Percentiles rank a stretch among this genome's conserved stretches.
phyloP scores from a whole-genome alignment of 2,888 invertebrate genomes.

The Xanthorhoe designata region DNA sequence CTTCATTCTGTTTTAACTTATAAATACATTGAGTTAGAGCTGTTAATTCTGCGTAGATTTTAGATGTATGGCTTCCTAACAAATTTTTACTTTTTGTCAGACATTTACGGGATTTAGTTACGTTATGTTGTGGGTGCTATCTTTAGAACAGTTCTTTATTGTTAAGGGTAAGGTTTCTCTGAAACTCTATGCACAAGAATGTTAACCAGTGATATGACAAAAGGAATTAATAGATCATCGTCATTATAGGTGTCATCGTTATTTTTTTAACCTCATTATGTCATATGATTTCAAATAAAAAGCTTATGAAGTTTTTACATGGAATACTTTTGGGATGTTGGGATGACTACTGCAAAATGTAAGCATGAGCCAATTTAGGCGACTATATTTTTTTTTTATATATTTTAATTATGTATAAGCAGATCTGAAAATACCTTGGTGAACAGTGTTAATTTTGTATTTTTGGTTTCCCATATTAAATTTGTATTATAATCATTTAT shows the following conservation, averaged over 20 bases:
- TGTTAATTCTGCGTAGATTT: constrained; percentile 28
- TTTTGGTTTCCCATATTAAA: too few species aligned
- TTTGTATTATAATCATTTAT: not conserved
- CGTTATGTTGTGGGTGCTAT: constrained; percentile 46
- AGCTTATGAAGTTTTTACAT: too few species aligned
- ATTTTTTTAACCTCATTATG: too few species aligned
- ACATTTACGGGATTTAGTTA: constrained; percentile 57
- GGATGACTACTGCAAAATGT: too few species aligned
- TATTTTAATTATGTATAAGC: too few species aligned
- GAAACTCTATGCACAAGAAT: constrained; percentile 6
- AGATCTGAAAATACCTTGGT: too few species aligned
- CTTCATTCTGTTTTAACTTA: constrained; percentile 41
- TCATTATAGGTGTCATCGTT: not conserved
- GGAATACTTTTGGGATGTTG: too few species aligned
- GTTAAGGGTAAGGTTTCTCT: constrained; percentile 38
- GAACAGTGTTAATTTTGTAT: too few species aligned
- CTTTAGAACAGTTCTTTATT: constrained; percentile 47
- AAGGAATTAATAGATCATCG: not conserved
- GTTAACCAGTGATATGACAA: constrained; percentile 3
- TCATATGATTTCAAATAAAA: too few species aligned
- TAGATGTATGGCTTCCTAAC: constrained; percentile 47
- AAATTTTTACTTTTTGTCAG: constrained; percentile 59
- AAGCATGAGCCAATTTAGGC: too few species aligned
- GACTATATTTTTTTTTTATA: too few species aligned
- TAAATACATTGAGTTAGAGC: not conserved